These are phyloP conservation scores for Chiroxiphia lanceolata DNA, from an alignment of 2,797 vertebrate species.

Conservation along the genomic window DNA sequence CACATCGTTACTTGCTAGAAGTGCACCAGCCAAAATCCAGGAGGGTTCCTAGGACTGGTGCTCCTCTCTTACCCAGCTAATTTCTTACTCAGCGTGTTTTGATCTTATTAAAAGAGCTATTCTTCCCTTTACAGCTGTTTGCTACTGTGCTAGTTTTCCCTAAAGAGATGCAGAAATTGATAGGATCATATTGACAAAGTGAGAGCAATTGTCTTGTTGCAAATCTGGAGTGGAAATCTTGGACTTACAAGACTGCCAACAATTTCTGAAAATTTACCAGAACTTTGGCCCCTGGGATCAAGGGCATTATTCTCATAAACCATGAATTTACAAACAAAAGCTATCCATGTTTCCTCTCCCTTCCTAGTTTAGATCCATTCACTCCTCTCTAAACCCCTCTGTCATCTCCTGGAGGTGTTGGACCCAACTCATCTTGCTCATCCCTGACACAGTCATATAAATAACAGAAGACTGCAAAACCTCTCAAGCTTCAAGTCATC, in stretches of 20 bases:
- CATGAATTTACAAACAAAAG: not conserved
- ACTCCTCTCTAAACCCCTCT: not conserved
- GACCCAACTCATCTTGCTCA: not conserved
- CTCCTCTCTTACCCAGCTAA: not conserved
- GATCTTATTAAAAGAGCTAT: not conserved
- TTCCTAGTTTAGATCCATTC: not conserved
- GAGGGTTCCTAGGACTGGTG: not conserved
- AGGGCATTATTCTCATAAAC: not conserved
- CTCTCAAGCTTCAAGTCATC: not conserved
- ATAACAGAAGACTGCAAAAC: not conserved
- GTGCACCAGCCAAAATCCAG: not conserved
- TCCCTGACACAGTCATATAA: not conserved
- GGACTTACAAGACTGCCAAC: not conserved
- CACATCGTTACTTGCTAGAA: not conserved
- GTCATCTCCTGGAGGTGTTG: not conserved
- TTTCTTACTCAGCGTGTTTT: not conserved
- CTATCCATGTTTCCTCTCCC: not conserved
- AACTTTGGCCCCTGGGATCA: not conserved
- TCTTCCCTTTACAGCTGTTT: not conserved
- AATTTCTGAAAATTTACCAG: not conserved
- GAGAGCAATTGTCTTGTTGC: not conserved
- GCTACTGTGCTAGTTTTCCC: not conserved
- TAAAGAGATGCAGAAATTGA: not conserved
- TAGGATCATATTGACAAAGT: not conserved
- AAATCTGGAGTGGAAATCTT: not conserved